These are phyloP conservation scores for Rhagoletis zephyria DNA, from an alignment of 1,140 invertebrate genomes.

Conservation along the genomic window DNA sequence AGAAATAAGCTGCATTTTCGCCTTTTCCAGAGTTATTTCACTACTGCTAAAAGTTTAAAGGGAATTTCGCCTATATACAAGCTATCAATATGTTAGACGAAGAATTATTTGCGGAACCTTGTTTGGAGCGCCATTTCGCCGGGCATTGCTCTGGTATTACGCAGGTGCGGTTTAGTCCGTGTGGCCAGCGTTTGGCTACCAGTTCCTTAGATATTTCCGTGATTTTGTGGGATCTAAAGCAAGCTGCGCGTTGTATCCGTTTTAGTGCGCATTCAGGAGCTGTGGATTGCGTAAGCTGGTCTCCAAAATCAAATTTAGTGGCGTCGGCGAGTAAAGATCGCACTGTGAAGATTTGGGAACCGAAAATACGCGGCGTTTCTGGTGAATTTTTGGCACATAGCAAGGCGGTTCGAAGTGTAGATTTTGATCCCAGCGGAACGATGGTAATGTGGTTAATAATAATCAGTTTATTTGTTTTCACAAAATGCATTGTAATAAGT, in stretches of 20 bases:
- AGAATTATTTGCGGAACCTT: conserved; percentile 74
- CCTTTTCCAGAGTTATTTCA: background rate
- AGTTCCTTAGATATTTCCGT: conserved; percentile 84
- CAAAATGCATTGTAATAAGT: background rate
- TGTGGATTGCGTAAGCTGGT: conserved; percentile 82
- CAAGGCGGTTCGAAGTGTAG: conserved; percentile 83
- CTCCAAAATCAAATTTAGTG: conserved; percentile 85
- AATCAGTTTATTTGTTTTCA: background rate
- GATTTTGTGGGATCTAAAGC: conserved; percentile 84
- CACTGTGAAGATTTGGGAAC: conserved; percentile 89
- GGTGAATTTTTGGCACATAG: conserved; percentile 85
- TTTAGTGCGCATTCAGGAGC: conserved; percentile 80
- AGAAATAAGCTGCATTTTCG: background rate
- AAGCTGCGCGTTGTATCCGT: conserved; percentile 78
- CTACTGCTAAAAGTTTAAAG: background rate
- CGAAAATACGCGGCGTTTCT: conserved; percentile 83
- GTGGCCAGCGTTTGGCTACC: conserved; percentile 83
- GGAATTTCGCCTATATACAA: background rate
- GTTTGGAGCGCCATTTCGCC: conserved; percentile 83
- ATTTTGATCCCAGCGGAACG: conserved; percentile 85
- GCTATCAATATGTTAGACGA: background rate
- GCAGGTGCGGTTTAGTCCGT: conserved; percentile 83
- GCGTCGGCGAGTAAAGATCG: conserved; percentile 88
- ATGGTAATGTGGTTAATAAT: conserved; percentile 73
- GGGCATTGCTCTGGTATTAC: conserved; percentile 85